Conservation (phyloP, 2,113 vertebrate genomes). For the Pycnonotus jocosus region DNA sequence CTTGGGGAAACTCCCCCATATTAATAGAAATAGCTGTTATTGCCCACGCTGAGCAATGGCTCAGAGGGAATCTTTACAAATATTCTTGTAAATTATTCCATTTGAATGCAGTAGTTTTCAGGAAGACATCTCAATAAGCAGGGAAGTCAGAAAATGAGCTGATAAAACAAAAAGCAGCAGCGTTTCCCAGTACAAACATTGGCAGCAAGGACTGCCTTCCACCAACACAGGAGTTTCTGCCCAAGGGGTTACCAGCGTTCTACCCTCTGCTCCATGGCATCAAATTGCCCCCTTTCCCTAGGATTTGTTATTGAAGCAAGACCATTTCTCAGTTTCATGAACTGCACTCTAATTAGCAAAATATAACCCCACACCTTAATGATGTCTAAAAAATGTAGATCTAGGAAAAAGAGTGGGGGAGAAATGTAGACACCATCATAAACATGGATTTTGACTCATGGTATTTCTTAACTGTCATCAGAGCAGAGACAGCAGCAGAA, state of each 20-base stretch:
- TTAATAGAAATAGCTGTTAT: slow-evolving; percentile 47
- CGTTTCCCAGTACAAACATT: not conserved
- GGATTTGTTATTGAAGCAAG: not conserved
- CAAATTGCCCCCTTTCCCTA: not conserved
- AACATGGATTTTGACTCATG: not conserved
- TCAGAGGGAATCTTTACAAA: slow-evolving; percentile 12
- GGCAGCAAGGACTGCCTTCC: not conserved
- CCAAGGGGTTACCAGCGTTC: not conserved
- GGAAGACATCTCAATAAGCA: not conserved
- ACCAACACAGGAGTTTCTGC: not conserved
- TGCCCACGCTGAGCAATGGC: not conserved
- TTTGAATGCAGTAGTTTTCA: not conserved
- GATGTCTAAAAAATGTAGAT: not conserved
- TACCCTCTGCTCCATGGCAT: not conserved
- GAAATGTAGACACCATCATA: not conserved
- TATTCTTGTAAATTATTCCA: not conserved
- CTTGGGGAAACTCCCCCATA: slow-evolving; percentile 50
- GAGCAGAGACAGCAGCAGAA: not conserved
- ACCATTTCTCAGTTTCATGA: not conserved
- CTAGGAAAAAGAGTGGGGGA: not conserved
- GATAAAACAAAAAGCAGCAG: not conserved
- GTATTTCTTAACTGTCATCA: not conserved
- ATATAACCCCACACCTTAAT: not conserved
- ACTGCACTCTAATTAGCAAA: not conserved
- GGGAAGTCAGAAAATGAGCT: not conserved